Conservation (phyloP, 2,888 invertebrate genomes). For the Limnephilus lunatus region DNA sequence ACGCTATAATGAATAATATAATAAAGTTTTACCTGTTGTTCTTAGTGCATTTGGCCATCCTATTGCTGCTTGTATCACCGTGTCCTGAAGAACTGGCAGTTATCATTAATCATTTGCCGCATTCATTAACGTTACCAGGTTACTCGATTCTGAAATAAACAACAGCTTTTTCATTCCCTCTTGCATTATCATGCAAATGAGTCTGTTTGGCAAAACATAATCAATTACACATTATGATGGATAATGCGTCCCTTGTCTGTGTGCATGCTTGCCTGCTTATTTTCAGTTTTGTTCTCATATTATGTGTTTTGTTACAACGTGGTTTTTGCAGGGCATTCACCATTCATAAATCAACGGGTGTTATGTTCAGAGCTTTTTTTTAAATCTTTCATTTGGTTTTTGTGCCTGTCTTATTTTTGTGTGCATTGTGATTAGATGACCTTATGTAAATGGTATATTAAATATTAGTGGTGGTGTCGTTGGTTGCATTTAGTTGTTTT, state of each 20-base stretch:
- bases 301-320: background rate
- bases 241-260: constrained; percentile 72
- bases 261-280: constrained; percentile 75
- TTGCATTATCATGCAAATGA: background rate
- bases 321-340: constrained; percentile 3
- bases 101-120: background rate
- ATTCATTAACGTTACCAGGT: background rate
- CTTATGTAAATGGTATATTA: background rate
- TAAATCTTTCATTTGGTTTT: background rate
- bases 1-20: background rate
- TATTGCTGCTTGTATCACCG: background rate
- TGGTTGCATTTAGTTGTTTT: background rate
- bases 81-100: background rate
- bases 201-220: background rate
- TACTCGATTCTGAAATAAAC: background rate
- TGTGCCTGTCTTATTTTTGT: constrained; percentile 1
- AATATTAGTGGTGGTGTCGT: background rate
- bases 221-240: constrained; percentile 52
- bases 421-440: background rate
- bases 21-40: background rate
- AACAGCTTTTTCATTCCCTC: background rate
- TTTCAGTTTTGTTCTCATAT: constrained; percentile 41
- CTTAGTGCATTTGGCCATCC: background rate
- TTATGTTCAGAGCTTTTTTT: constrained; percentile 30
- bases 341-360: constrained; percentile 9